Base-by-base conservation (phyloP, 2,888 invertebrate genomes). In the Argyra leucocephala region DNA sequence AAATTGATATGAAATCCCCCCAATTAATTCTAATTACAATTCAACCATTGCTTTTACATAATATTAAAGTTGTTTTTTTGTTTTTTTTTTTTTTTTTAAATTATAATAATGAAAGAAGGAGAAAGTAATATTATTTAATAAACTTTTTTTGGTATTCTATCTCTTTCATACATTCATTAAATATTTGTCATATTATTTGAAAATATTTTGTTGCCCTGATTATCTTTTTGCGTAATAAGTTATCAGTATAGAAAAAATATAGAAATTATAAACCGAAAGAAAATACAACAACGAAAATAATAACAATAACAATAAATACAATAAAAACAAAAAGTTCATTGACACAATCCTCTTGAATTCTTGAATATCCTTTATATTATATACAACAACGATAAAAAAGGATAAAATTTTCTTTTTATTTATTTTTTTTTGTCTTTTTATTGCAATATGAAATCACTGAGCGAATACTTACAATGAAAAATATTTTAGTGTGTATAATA, bases 141-240 rank as follows among this genome's bases (percentile, higher is more conserved):
- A 2, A 3, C 18, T n/a, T 37, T 48, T 48, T 31, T 2, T 48
- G 1, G 5, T 18, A 48, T 18, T 48, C 48, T 48, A n/a, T 48
- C 12, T 48, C 15, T 48, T 18, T 48, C 48, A 18, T 48, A 48
- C 18, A 5, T 18, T 48, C 18, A 48, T 37, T 37, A 37, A 6
- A 6, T 26, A 4, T 26, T 7, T 31, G 10, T 31, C 31, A 31
- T 12, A 18, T 15, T 48, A 48, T 48, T 48, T 48, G 48, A 48
- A 15, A 48, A n/a, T 48, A 48, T 48, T 48, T 48, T 48, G 48
- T 48, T 48, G 48, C 18, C 48, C 48, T 48, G 48, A 48, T 48
- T 48, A 48, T 48, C 48, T 48, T 18, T n/a, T 48, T 48, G 48
- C 48, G 48, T 48, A 48, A 48, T 48, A 48, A 48, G 48, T 48